A percentile compares a stretch with the other conserved stretches of the same genome.
phyloP scores from a whole-genome alignment of 2,113 vertebrate species.

The Corapipo altera region DNA sequence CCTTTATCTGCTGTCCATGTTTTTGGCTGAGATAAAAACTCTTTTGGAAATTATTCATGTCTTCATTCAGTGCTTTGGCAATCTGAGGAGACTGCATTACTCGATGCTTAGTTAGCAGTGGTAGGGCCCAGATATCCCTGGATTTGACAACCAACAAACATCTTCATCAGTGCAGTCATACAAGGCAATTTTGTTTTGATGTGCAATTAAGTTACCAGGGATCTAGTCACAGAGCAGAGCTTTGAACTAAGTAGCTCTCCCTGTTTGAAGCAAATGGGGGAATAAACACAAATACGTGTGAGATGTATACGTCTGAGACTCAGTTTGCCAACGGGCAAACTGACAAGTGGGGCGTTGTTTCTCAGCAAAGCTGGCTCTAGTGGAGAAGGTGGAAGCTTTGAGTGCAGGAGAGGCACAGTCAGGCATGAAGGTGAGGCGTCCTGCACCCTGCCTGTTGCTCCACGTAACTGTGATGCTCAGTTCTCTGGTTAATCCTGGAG shows the following conservation, averaged over 20 bases:
- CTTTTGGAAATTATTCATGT: neutral
- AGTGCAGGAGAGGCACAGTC: neutral
- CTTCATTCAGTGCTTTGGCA: neutral
- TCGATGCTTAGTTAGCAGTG: neutral
- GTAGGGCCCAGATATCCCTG: neutral
- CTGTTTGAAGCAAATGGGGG: neutral
- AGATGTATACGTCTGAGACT: neutral
- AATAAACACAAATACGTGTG: neutral
- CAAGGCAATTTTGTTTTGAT: neutral
- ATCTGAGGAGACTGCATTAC: neutral
- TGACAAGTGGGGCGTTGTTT: neutral
- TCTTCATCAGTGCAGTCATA: neutral
- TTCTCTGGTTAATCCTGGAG: neutral
- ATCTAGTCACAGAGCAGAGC: neutral
- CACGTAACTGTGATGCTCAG: fast-evolving
- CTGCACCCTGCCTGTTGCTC: fast-evolving
- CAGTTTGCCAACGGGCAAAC: neutral
- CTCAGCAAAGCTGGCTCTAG: neutral
- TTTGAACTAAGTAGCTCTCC: constrained; percentile 9
- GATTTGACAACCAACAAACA: neutral
- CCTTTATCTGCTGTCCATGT: neutral
- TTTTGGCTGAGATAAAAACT: neutral
- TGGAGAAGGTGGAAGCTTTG: neutral
- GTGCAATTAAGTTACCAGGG: constrained; percentile 15
- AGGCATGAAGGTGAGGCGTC: neutral